phyloP scores from a whole-genome alignment of 2,113 vertebrate genomes.

The Larimichthys crocea region DNA sequence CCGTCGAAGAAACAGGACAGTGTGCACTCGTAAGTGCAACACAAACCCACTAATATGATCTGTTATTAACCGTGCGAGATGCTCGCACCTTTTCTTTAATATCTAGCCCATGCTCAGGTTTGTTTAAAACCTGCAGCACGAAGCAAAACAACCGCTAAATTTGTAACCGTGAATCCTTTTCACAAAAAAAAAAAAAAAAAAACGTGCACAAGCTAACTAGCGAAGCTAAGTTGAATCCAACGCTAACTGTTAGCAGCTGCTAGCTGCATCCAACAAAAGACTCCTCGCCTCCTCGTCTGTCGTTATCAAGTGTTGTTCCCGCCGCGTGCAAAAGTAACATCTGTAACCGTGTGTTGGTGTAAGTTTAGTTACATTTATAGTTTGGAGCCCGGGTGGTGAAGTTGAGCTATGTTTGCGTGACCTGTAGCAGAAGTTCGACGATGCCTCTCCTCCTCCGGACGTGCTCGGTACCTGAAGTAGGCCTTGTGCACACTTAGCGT shows the following conservation, averaged over 20 bases:
- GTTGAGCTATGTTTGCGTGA: slow-evolving; percentile 62
- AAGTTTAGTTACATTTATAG: neutral
- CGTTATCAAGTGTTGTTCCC: neutral
- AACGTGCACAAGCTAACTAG: slow-evolving; percentile 76
- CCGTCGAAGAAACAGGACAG: slow-evolving; percentile 79
- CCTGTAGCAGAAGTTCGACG: slow-evolving; percentile 79
- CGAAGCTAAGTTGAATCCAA: slow-evolving; percentile 63
- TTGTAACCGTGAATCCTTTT: slow-evolving; percentile 38
- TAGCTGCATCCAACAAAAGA: slow-evolving; percentile 76
- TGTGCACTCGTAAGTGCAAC: slow-evolving; percentile 83
- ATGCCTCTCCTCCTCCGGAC: slow-evolving; percentile 73
- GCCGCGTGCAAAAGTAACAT: neutral
- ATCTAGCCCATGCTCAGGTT: neutral
- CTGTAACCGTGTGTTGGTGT: neutral
- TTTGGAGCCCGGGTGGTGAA: slow-evolving; percentile 37
- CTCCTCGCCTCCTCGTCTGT: slow-evolving; percentile 7
- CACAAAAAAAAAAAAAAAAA: slow-evolving; percentile 4
- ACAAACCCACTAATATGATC: slow-evolving; percentile 37
- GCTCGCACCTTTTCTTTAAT: slow-evolving; percentile 3
- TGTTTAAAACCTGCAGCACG: slow-evolving; percentile 12
- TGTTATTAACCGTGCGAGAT: slow-evolving; percentile 23
- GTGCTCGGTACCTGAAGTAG: slow-evolving; percentile 75
- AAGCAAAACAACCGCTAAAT: neutral
- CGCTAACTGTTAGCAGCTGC: slow-evolving; percentile 71
- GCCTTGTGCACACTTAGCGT: slow-evolving; percentile 70